Evolutionary conservation across 2,797 vertebrate species (phyloP).

Genomic region (Melanotaenia parkinsoni): DNA sequence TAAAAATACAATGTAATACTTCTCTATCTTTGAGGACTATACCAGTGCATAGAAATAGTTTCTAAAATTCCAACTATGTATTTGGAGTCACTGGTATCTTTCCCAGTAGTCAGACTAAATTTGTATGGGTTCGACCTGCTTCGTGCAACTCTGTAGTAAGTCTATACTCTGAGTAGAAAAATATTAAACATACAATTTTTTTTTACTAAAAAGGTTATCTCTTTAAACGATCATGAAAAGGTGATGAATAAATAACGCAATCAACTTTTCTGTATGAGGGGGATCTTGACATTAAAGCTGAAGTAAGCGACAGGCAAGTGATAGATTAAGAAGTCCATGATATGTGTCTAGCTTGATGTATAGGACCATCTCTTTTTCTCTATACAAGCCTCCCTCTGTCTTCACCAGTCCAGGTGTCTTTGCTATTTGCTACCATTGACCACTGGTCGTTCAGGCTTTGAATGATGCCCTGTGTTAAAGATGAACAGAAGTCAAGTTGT

Average conservation of each 20-base stretch:
- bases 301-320: slow-evolving; percentile 44
- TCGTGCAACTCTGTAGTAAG: no score
- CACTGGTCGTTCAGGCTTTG: slow-evolving; percentile 71
- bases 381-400: slow-evolving; percentile 70
- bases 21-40: no score
- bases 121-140: no score
- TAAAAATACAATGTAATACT: background rate
- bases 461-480: slow-evolving; percentile 74
- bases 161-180: no score
- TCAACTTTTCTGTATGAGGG: slow-evolving; percentile 33
- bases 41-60: no score
- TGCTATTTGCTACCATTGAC: slow-evolving; percentile 69
- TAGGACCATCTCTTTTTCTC: slow-evolving; percentile 62
- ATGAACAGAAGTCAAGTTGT: slow-evolving; percentile 79
- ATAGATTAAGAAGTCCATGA: slow-evolving; percentile 60
- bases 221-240: no score
- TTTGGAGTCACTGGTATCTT: no score
- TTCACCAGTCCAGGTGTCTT: slow-evolving; percentile 72
- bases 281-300: slow-evolving; percentile 64
- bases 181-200: no score
- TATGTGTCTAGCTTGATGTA: slow-evolving; percentile 66
- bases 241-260: background rate
- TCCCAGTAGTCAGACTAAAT: no score
- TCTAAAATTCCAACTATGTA: no score
- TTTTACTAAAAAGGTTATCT: background rate